Evolutionary conservation across 2,888 invertebrate species (phyloP), one percentile per base, ranked within the genome.

Genomic region (Diachrysia chrysitis): DNA sequence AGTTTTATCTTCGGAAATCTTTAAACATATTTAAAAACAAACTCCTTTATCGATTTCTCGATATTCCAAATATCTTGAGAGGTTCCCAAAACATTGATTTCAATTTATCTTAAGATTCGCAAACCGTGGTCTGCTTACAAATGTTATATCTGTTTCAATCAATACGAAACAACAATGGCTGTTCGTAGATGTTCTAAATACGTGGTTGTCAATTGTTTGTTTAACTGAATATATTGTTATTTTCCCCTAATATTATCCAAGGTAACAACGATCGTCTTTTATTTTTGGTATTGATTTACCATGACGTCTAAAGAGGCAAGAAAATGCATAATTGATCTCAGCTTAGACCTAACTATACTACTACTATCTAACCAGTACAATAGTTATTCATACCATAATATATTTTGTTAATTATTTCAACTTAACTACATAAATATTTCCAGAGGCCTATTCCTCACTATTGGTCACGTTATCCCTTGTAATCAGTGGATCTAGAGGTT

Each of bases 71-170:
- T 19, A 56, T 59, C 66, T 71, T 66, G 16, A 29, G 25, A 14
- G 72, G 35, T 42, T 58, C 51, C 37, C 48, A 54, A 71, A 61
- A 71, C 25, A 62, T 70, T 76, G 71, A 59, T 71, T 54, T 14
- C n/a, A 63, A 46, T 61, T 76, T 56, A 19, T 10, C 58, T 48
- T 55, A 2, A 62, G 60, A 62, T 35, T 29, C 17, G 29, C 48
- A 10, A 51, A 37, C 58, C 66, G 71, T 73, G 71, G 55, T 59
- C 71, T 73, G 61, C 66, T 25, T 73, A 66, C 72, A 71, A 76
- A 76, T 57, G 14, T 21, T 17, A 71, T 71, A 60, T 73, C 32
- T 54, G 37, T 63, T 70, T 54, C 64, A 64, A 76, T 70, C 71
- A 64, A 72, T 60, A 72, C 19, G 3, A 57, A 37, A 25, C 51